These are phyloP conservation scores for Platanista minor DNA, from an alignment of 2,113 vertebrate species.

Conservation along the genomic window DNA sequence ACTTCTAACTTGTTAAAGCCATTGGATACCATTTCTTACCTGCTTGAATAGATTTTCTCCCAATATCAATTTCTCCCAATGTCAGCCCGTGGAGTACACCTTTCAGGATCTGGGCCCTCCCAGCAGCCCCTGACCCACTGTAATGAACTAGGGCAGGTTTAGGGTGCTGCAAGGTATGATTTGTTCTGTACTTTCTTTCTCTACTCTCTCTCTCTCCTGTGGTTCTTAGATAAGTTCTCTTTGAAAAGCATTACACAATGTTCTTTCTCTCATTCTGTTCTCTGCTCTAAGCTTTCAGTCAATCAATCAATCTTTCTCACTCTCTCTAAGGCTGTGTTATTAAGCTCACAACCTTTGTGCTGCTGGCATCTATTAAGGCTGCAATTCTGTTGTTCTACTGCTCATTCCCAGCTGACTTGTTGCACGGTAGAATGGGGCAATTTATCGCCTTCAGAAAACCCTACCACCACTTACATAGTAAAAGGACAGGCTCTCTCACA, in stretches of 20 bases:
- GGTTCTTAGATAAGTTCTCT: background rate
- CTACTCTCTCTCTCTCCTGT: background rate
- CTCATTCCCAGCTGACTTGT: background rate
- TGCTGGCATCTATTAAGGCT: background rate
- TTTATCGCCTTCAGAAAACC: constrained; percentile 46
- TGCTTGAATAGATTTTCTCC: background rate
- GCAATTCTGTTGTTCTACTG: background rate
- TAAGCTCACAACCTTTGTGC: constrained; percentile 25
- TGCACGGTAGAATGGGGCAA: background rate
- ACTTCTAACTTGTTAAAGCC: background rate
- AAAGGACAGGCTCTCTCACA: background rate
- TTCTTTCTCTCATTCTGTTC: constrained; percentile 15
- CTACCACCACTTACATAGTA: background rate
- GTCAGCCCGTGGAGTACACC: background rate
- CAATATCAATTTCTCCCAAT: background rate
- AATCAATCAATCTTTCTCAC: background rate
- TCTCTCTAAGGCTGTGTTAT: background rate
- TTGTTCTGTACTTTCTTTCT: constrained; percentile 5
- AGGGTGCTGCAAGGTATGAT: background rate
- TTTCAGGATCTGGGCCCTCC: background rate
- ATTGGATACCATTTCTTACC: background rate
- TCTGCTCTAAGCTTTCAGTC: constrained; percentile 15
- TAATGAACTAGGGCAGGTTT: background rate
- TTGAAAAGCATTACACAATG: background rate
- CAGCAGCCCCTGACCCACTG: background rate